Conservation (phyloP, 2,888 invertebrate genomes). For the Thera britannica region DNA sequence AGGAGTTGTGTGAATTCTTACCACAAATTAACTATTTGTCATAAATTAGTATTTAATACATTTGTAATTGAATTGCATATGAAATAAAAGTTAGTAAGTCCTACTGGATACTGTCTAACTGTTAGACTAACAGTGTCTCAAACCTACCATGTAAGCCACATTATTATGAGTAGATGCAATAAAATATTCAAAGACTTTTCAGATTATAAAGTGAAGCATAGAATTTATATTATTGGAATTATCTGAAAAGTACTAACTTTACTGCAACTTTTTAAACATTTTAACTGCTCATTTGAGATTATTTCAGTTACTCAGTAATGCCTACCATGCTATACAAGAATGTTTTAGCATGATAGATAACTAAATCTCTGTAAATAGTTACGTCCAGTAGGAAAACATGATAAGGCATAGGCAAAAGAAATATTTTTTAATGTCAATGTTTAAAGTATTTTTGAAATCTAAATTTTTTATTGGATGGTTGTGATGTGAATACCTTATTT, state of each 20-base stretch:
- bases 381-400: slow-evolving; percentile 59
- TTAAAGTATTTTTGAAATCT: slow-evolving; percentile 57
- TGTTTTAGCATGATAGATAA: slow-evolving; percentile 16
- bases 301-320: slow-evolving; percentile 13
- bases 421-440: slow-evolving; percentile 56
- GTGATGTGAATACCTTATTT: slow-evolving; percentile 64
- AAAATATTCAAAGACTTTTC: not conserved
- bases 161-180: not conserved
- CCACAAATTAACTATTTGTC: slow-evolving; percentile 17
- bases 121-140: not conserved
- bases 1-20: slow-evolving; percentile 19
- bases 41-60: slow-evolving; percentile 9
- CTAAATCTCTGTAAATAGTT: slow-evolving; percentile 48
- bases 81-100: slow-evolving; percentile 8
- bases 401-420: slow-evolving; percentile 49
- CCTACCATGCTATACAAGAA: not conserved
- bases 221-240: not conserved
- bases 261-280: slow-evolving; percentile 26
- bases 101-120: not conserved
- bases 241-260: not conserved
- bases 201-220: not conserved
- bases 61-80: slow-evolving; percentile 10
- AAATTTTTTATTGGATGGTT: slow-evolving; percentile 75
- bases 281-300: slow-evolving; percentile 25
- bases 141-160: not conserved